A percentile compares a stretch with the other conserved stretches of the same genome.
Evolutionary conservation across 2,113 vertebrate species (phyloP).

Genomic region (Burhinus oedicnemus): DNA sequence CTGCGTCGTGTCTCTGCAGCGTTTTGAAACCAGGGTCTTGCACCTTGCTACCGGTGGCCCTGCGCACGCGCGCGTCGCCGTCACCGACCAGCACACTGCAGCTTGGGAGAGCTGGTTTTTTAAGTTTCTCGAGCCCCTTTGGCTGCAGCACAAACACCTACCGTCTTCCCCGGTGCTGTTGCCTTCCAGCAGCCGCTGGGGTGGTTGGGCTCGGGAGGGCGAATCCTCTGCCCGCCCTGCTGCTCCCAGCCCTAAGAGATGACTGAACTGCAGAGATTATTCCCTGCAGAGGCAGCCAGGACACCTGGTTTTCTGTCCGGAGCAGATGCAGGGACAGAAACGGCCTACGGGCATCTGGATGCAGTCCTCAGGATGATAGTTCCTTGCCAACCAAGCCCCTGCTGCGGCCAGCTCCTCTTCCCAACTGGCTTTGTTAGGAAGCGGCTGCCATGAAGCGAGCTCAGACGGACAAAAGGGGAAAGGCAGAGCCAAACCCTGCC

Average conservation of each 20-base stretch:
- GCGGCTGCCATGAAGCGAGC: not conserved
- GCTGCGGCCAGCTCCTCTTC: not conserved
- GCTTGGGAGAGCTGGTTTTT: not conserved
- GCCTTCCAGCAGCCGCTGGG: not conserved
- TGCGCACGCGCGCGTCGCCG: rapidly evolving
- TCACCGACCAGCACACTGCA: rapidly evolving
- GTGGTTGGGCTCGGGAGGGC: not conserved
- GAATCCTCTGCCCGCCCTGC: not conserved
- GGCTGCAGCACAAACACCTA: not conserved
- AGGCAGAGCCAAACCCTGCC: not conserved
- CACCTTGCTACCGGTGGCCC: not conserved
- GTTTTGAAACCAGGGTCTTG: not conserved
- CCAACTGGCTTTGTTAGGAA: not conserved
- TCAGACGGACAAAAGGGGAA: not conserved
- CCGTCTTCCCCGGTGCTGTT: rapidly evolving
- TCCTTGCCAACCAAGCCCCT: not conserved
- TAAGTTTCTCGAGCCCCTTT: not conserved
- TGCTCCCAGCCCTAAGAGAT: not conserved
- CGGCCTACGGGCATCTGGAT: not conserved
- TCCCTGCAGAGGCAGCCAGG: not conserved
- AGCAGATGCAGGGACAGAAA: not conserved
- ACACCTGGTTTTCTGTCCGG: not conserved
- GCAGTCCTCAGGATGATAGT: not conserved
- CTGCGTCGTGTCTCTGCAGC: not conserved
- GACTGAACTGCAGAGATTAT: not conserved